A percentile compares a stretch with the other conserved stretches of the same genome.
Conservation (phyloP, 2,113 vertebrate genomes). For the Dasyurus viverrinus region DNA sequence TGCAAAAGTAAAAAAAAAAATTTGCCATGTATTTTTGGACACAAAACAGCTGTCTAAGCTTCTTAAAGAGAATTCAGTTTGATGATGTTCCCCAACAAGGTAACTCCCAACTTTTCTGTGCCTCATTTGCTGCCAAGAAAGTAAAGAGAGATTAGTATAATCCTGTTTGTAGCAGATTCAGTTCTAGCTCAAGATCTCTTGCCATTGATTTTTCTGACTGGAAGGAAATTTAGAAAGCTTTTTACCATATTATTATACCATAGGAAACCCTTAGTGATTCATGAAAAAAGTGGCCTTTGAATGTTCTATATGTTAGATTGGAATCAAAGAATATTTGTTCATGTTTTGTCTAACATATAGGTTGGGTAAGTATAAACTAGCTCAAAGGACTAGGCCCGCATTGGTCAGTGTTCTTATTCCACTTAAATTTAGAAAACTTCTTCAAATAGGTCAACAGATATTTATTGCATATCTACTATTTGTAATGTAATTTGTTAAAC, state of each 20-base stretch:
- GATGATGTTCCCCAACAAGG: background rate
- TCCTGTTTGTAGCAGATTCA: background rate
- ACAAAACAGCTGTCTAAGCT: background rate
- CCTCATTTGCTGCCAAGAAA: background rate
- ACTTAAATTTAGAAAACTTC: background rate
- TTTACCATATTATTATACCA: background rate
- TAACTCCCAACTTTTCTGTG: background rate
- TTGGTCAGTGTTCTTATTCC: background rate
- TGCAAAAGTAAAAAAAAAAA: background rate
- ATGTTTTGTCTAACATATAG: background rate
- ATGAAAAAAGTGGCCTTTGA: background rate
- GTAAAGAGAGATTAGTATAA: background rate
- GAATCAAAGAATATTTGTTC: background rate
- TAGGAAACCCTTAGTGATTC: background rate
- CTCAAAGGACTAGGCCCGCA: background rate
- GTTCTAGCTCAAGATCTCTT: background rate
- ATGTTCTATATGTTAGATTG: background rate
- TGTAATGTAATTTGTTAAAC: background rate
- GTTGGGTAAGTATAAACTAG: background rate
- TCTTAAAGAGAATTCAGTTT: background rate
- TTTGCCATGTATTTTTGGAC: background rate
- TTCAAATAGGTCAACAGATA: background rate
- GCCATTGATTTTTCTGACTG: background rate
- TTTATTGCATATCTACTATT: background rate
- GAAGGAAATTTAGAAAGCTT: background rate